phyloP scores from a whole-genome alignment of 2,888 invertebrate genomes.

The Polyommatus iphigenia region DNA sequence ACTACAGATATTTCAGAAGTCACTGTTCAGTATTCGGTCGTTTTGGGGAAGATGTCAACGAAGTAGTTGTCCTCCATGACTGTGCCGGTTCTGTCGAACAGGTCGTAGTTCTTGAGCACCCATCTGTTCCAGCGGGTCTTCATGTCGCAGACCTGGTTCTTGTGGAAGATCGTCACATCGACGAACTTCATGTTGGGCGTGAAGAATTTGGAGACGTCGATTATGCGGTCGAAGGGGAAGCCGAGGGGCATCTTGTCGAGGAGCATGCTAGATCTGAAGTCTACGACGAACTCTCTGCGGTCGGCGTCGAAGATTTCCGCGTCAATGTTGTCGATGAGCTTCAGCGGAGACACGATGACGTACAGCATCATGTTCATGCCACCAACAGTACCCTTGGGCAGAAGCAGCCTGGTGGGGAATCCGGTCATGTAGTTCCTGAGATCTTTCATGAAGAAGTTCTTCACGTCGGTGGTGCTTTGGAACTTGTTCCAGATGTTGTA shows the following conservation, averaged over 20 bases:
- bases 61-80: slow-evolving; percentile 54
- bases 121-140: slow-evolving; percentile 65
- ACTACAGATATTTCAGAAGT: background rate
- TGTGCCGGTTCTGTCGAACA: slow-evolving; percentile 54
- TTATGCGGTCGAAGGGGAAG: slow-evolving; percentile 86
- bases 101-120: slow-evolving; percentile 62
- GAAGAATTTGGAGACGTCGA: slow-evolving; percentile 80
- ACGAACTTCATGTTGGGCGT: slow-evolving; percentile 85
- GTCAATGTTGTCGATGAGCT: slow-evolving; percentile 65
- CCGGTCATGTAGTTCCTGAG: slow-evolving; percentile 79
- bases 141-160: slow-evolving; percentile 71
- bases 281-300: slow-evolving; percentile 65
- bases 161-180: slow-evolving; percentile 83
- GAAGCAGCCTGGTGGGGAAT: slow-evolving; percentile 85
- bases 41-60: slow-evolving; percentile 44
- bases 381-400: slow-evolving; percentile 85
- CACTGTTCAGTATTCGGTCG: background rate
- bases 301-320: slow-evolving; percentile 62
- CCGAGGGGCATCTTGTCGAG: slow-evolving; percentile 84
- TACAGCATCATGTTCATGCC: slow-evolving; percentile 84
- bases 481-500: slow-evolving; percentile 83
- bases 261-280: slow-evolving; percentile 65
- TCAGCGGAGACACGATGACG: slow-evolving; percentile 81
- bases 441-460: slow-evolving; percentile 58
- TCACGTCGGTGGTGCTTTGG: slow-evolving; percentile 71